Evolutionary conservation across 35 echinoderm and acorn worm species (phyloP).

Genomic region (Ophioderma brevispina): DNA sequence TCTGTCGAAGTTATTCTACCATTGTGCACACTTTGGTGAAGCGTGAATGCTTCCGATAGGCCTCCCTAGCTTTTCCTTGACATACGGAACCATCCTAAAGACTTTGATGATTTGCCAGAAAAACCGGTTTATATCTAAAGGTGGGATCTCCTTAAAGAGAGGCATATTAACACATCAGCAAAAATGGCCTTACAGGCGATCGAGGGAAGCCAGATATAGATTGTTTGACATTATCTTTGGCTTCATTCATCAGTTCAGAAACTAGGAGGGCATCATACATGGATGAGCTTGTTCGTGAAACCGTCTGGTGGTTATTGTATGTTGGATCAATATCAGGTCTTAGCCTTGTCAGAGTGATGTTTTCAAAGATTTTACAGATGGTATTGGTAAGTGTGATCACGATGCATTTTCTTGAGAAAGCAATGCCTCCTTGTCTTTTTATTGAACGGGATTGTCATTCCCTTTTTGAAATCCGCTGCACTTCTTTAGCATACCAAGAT

Average conservation of each 20-base stretch:
- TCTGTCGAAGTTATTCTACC: not conserved
- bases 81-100: not conserved
- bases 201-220: not conserved
- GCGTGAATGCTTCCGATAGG: not conserved
- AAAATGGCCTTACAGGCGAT: not conserved
- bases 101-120: not conserved
- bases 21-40: not conserved
- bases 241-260: not conserved
- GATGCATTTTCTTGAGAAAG: not conserved
- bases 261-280: not conserved
- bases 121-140: not conserved
- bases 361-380: not conserved
- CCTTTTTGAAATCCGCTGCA: not conserved
- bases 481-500: not conserved
- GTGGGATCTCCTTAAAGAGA: not conserved
- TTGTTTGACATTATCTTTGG: not conserved
- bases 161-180: not conserved
- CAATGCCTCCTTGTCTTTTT: not conserved
- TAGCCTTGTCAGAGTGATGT: not conserved
- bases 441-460: not conserved
- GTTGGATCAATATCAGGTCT: not conserved
- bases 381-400: not conserved
- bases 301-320: not conserved
- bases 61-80: not conserved
- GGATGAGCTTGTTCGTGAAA: not conserved